Base-by-base conservation (phyloP, 2,888 invertebrate species). In the Sicus ferrugineus region DNA sequence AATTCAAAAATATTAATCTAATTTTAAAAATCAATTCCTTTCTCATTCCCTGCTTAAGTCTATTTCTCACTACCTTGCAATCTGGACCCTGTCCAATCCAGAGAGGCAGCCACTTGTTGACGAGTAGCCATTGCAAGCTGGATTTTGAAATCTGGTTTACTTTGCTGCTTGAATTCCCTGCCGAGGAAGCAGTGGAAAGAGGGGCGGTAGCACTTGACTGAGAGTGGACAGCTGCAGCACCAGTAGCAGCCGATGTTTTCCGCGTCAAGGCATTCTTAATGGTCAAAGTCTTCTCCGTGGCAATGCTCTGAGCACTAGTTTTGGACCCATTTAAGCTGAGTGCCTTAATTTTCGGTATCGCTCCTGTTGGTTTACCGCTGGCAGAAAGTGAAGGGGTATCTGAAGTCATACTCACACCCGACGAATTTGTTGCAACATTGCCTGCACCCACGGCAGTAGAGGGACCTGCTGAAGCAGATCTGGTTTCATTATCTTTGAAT, bases 71-170 rank as follows among this genome's bases (percentile, higher is more conserved):
- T 19, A 81, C 86, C 78, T 87, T 86, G 77, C 87, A 87, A 70
- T 87, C 87, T 14, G 86, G 83, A 7, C 88, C 88, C 65, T 87
- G 87, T n/a, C 86, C 86, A 70, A 89, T 88, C 90, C 90, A 90
- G 52, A 89, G 78, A 0, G 89, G 89, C 26, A 90, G 78, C 90
- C 90, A 90, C 76, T 89, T 89, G 77, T 91, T 90, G 0, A 90
- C 89, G 71, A 90, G 83, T 75, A 90, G 85, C 90, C 90, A 90
- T 77, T 90, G 90, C 46, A 90, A 85, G 1, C 90, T 88, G 1
- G 89, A 88, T 78, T 89, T 89, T 67, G 89, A 90, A 62, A 90
- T 88, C 66, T 89, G 83, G 78, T 85, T 85, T 30, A 85, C 71
- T 3, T 82, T 80, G 38, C 77, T 75, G 58, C 80, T 80, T 38